Evolutionary conservation across 2,888 invertebrate genomes (phyloP).

Genomic region (Mythimna loreyi): DNA sequence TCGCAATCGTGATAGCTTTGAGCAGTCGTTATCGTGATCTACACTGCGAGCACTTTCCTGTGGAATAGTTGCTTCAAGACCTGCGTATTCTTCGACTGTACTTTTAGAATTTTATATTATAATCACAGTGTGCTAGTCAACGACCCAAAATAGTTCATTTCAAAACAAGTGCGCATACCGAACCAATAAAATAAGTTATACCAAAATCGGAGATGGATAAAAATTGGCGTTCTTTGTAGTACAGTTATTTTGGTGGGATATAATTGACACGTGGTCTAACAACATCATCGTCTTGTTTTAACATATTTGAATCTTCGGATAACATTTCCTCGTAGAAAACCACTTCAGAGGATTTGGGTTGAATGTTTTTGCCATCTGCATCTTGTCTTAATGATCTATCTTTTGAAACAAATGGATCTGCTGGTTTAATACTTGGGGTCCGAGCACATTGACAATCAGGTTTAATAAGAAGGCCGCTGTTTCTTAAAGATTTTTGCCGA

Average conservation of each 20-base stretch:
- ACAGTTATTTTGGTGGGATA: conserved; percentile 24
- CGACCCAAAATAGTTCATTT: conserved; percentile 2
- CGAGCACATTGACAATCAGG: conserved; percentile 62
- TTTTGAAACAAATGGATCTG: conserved; percentile 34
- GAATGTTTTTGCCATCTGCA: conserved; percentile 10
- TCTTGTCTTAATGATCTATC: conserved; percentile 48
- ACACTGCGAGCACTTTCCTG: conserved; percentile 73
- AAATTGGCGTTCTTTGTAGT: background rate
- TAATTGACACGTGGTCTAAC: conserved; percentile 36
- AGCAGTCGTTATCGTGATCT: conserved; percentile 81
- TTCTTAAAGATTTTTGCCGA: conserved; percentile 9
- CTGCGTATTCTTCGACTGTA: conserved; percentile 70
- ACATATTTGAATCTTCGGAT: conserved; percentile 29
- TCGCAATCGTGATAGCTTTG: conserved; percentile 88
- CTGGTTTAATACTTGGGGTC: conserved; percentile 19
- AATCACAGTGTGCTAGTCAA: conserved; percentile 21
- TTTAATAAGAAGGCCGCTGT: conserved; percentile 15
- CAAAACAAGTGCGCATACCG: background rate
- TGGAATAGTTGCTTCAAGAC: conserved; percentile 67
- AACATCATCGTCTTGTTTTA: conserved; percentile 38
- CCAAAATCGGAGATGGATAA: background rate
- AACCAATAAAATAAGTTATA: background rate
- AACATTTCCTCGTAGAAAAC: conserved; percentile 56
- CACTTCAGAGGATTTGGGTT: conserved; percentile 39
- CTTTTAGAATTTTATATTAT: conserved; percentile 60